Base-by-base conservation (phyloP, 2,888 invertebrate species). In the Amphipyra berbera region DNA sequence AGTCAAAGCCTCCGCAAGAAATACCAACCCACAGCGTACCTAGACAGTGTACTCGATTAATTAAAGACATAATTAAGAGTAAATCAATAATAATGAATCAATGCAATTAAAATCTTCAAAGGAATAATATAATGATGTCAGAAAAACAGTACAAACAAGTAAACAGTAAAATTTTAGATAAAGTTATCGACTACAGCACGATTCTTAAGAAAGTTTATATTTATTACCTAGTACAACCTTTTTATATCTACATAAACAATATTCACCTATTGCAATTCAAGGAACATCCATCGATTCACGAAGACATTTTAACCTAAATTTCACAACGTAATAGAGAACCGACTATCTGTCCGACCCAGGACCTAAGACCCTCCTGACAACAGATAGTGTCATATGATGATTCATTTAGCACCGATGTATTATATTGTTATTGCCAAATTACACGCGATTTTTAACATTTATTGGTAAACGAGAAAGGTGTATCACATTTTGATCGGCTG, bases 271-370 rank as follows among this genome's bases (percentile, higher is more conserved):
- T 12, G 12, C 0, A 27, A 37, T 38, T 57, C 37, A 66, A 57
- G 59, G 40, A 41, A 12, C 41, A 27, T 30, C 14, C 42, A 38
- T 42, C 46, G 45, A 57, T 52, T 58, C 54, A 61, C 73, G 56
- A 66, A 59, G 57, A 78, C 78, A 81, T 38, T 83, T 85, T 91
- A 88, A 91, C 91, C 93, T 81, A 92, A 75, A 87, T 92, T 82
- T 65, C 54, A 57, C 55, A 69, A 74, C 77, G 83, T 81, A 85
- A 82, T 80, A 85, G 84, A 82, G 82, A 86, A 80, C 78, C 69
- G 77, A 76, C 83, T 91, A 91, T 91, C 90, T 68, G 76, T 60
- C 41, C 82, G 87, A 86, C 87, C 83, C 71, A 82, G 80, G 88
- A 89, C 92, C 90, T 88, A 79, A 86, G 88, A 86, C 88, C 88